Evolutionary conservation across 2,888 invertebrate species (phyloP), one percentile per base, ranked within the genome.

Genomic region (Rotaria macrura): DNA sequence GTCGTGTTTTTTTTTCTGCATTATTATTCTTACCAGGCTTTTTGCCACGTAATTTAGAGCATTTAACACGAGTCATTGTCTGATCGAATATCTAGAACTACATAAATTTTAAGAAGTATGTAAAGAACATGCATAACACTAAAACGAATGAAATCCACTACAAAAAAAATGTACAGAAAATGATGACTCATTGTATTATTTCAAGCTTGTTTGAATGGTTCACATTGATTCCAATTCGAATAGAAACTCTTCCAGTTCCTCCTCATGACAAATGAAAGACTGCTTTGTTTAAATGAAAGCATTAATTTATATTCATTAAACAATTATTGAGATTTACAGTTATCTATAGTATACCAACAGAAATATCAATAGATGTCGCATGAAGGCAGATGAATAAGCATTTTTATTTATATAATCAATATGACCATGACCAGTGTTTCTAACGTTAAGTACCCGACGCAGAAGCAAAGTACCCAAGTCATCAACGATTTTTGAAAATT

Each of bases 31-130:
- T 79, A 79, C 74, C 74, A 7, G 74, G 74, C 74, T 79, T 79
- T 79, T 79, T 79, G 43, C 74, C 74, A 43, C 74, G 43, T 43
- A 79, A 23, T 43, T 79, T 25, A 25, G 74, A 38, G 25, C 74
- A 79, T 79, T 79, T 79, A 23, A 79, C 43, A 79, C 74, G 74
- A 23, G 74, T 79, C 74, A 79, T 79, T 65, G 65, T 65, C 65
- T 65, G 65, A 65, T 34, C 65, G 65, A 65, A 65, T 29, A 65
- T 65, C 65, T 65, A 65, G 17, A 65, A 65, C 17, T 29, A 65
- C 1, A 57, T 10, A 14, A n/a, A 57, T 25, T 9, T 65, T 2
- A 10, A 12, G n/a, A 57, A 5, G 29, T 5, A 34, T 65, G 9
- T 17, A 17, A 14, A 65, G 1, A 14, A 29, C 9, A 65, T 43